Conservation (phyloP, 2,113 vertebrate species). For the Corythoichthys intestinalis region DNA sequence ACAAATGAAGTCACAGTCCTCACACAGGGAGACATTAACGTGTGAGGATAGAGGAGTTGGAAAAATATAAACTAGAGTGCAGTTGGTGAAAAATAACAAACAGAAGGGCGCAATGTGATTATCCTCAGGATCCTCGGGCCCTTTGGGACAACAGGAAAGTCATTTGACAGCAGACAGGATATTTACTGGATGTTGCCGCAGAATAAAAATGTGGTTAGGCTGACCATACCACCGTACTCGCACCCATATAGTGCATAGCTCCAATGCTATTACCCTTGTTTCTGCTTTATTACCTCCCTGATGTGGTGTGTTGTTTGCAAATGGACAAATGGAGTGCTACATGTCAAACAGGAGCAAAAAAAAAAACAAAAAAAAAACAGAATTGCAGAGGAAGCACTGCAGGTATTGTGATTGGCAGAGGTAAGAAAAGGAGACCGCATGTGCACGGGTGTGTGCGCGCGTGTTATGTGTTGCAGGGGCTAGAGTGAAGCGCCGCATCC, state of each 20-base stretch:
- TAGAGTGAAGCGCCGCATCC: constrained; percentile 37
- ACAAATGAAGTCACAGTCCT: constrained; percentile 30
- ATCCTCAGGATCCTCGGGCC: constrained; percentile 37
- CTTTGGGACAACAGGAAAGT: constrained; percentile 49
- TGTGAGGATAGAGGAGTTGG: constrained; percentile 10
- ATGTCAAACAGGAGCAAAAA: constrained; percentile 20
- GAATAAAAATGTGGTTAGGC: constrained; percentile 56
- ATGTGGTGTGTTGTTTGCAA: constrained; percentile 50
- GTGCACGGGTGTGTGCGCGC: constrained; percentile 26
- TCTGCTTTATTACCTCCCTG: constrained; percentile 61
- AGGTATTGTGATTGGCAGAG: constrained; percentile 40
- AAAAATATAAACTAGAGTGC: constrained; percentile 26
- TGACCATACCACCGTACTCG: constrained; percentile 16
- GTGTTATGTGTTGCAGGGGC: constrained; percentile 20
- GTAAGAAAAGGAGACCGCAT: constrained; percentile 11
- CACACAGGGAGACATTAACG: constrained; percentile 17
- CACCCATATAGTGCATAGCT: constrained; percentile 15
- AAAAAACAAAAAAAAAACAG: background rate
- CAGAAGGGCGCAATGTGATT: constrained; percentile 20
- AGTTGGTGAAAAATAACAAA: constrained; percentile 29
- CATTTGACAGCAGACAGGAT: constrained; percentile 58
- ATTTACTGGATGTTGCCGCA: constrained; percentile 53
- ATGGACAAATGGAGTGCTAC: constrained; percentile 50
- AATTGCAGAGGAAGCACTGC: constrained; percentile 24
- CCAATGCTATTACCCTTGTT: constrained; percentile 46